Conservation (phyloP, 2,113 vertebrate genomes). For the Donacobius atricapilla region DNA sequence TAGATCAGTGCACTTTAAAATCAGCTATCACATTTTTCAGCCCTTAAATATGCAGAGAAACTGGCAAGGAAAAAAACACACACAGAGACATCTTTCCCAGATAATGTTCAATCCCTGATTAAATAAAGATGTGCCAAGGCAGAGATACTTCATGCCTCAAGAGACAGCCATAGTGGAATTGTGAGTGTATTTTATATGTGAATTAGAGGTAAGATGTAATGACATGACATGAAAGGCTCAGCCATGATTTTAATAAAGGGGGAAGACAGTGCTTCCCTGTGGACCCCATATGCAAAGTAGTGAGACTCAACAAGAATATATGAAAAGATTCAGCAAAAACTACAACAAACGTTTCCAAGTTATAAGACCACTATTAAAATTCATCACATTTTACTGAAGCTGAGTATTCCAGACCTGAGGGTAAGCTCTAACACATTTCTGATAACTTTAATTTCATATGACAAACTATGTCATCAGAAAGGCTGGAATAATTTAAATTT, state of each 20-base stretch:
- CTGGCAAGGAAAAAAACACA: background rate
- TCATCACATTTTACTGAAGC: background rate
- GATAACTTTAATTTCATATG: background rate
- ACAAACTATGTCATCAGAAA: background rate
- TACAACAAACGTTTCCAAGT: background rate
- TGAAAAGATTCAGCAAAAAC: background rate
- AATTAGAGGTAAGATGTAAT: slow-evolving; percentile 52
- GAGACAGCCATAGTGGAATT: slow-evolving; percentile 6
- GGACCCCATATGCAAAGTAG: background rate
- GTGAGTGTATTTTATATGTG: slow-evolving; percentile 38
- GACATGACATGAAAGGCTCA: slow-evolving; percentile 39
- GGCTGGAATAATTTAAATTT: background rate
- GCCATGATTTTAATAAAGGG: slow-evolving; percentile 24
- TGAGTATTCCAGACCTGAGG: background rate
- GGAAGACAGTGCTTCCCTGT: slow-evolving; percentile 16
- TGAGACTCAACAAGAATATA: background rate
- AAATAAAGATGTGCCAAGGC: slow-evolving; percentile 39
- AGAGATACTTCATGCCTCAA: background rate
- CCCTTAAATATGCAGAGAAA: slow-evolving; percentile 19
- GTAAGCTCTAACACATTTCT: background rate
- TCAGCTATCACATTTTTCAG: background rate
- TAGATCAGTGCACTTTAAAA: slow-evolving; percentile 23
- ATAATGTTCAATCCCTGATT: slow-evolving; percentile 1
- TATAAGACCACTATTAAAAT: slow-evolving; percentile 2
- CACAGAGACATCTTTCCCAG: background rate